Evolutionary conservation across 1,140 invertebrate genomes (phyloP).

Genomic region (Eueides isabella): DNA sequence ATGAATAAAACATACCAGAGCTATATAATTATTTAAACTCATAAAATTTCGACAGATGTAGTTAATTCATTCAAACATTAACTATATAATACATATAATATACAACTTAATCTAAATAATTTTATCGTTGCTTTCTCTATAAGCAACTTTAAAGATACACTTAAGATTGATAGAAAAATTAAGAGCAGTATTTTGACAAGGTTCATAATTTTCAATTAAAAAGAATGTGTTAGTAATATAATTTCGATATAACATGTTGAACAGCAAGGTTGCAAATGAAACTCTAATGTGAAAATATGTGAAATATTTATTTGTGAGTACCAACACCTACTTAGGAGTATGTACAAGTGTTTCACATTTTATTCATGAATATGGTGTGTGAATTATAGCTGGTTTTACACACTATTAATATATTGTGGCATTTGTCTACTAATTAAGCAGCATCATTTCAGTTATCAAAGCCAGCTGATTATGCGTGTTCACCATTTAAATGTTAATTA

Average conservation of each 20-base stretch:
- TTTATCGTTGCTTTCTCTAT: conserved; percentile 22
- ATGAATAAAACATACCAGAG: conserved; percentile 36
- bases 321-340: conserved; percentile 33
- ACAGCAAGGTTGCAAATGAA: background rate
- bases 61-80: conserved; percentile 29
- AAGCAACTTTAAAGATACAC: background rate
- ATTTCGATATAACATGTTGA: background rate
- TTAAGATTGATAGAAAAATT: conserved; percentile 19
- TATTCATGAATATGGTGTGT: conserved; percentile 41
- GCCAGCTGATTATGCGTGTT: conserved; percentile 77
- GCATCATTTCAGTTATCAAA: conserved; percentile 66
- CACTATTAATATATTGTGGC: conserved; percentile 60
- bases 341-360: conserved; percentile 60
- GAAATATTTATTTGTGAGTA: background rate
- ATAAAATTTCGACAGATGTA: conserved; percentile 30
- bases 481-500: conserved; percentile 81
- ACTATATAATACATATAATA: conserved; percentile 10
- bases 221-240: background rate
- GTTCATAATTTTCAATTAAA: background rate
- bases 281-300: background rate
- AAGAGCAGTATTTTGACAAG: background rate
- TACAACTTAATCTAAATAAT: conserved; percentile 31
- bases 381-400: conserved; percentile 58
- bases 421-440: conserved; percentile 75
- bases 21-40: conserved; percentile 24